These are phyloP conservation scores for Deilephila porcellus DNA, from an alignment of 2,888 invertebrate species.

Conservation along the genomic window DNA sequence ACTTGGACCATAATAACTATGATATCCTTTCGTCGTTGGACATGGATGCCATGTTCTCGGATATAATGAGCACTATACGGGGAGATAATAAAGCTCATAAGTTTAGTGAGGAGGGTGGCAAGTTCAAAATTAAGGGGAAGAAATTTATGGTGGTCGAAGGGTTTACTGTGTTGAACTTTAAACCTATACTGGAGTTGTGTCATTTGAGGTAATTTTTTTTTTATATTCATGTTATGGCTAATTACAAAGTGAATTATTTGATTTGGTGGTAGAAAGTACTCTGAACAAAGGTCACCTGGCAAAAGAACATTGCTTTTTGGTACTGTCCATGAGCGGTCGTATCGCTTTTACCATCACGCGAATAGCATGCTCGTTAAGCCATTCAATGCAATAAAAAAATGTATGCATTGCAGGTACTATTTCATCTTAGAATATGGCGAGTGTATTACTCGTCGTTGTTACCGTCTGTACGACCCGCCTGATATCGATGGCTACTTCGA, in stretches of 20 bases:
- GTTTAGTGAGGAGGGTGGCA: constrained; percentile 33
- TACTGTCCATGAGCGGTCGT: too few relatives aligned
- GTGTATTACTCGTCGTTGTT: constrained; percentile 86
- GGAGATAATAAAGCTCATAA: constrained; percentile 48
- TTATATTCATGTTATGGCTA: not conserved
- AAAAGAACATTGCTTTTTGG: too few relatives aligned
- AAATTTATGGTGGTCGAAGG: constrained; percentile 90
- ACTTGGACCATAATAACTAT: constrained; percentile 90
- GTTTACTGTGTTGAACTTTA: constrained; percentile 89
- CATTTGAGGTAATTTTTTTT: constrained; percentile 79
- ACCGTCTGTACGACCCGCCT: constrained; percentile 91
- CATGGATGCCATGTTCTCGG: constrained; percentile 88
- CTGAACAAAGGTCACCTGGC: too few relatives aligned
- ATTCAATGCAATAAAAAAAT: too few relatives aligned
- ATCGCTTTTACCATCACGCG: too few relatives aligned
- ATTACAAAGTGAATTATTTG: too few relatives aligned
- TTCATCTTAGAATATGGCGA: constrained; percentile 88
- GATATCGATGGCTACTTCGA: constrained; percentile 96
- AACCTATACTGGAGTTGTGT: constrained; percentile 87
- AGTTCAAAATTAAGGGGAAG: constrained; percentile 48
- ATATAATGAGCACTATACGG: constrained; percentile 77
- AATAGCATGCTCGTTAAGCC: too few relatives aligned
- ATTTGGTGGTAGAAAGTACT: too few relatives aligned
- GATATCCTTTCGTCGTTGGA: constrained; percentile 89
- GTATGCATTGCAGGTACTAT: constrained; percentile 85